phyloP scores from a whole-genome alignment of 2,113 vertebrate genomes.

The Tautogolabrus adspersus region DNA sequence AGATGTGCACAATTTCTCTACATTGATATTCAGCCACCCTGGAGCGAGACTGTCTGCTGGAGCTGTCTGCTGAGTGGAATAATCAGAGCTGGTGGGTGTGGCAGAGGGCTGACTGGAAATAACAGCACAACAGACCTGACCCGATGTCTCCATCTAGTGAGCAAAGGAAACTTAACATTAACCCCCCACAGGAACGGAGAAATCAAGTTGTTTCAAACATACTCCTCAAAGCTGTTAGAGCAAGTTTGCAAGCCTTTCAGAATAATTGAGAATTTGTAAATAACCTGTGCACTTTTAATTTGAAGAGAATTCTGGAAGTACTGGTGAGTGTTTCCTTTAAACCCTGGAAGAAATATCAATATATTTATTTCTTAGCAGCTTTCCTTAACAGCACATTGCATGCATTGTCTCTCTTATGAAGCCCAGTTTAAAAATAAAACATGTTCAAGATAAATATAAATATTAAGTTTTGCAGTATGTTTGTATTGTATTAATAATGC shows the following conservation, averaged over 20 bases:
- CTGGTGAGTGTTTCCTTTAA: neutral
- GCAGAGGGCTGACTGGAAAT: slow-evolving; percentile 35
- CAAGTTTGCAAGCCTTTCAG: too few relatives aligned
- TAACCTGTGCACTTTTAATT: too few relatives aligned
- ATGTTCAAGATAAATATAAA: too few relatives aligned
- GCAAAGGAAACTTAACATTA: neutral
- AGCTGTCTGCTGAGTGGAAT: slow-evolving; percentile 60
- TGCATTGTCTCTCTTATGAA: too few relatives aligned
- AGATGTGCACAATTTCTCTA: slow-evolving; percentile 48
- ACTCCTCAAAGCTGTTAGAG: neutral
- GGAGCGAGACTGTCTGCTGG: slow-evolving; percentile 52
- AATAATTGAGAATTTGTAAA: too few relatives aligned
- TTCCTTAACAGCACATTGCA: too few relatives aligned
- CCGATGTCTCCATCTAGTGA: slow-evolving; percentile 70
- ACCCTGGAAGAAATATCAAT: neutral
- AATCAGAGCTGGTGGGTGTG: slow-evolving; percentile 72
- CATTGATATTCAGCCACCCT: slow-evolving; percentile 43
- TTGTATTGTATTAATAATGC: neutral
- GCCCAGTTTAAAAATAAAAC: too few relatives aligned
- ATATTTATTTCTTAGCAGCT: too few relatives aligned
- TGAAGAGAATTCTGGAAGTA: too few relatives aligned
- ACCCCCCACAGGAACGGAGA: neutral
- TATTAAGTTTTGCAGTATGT: neutral
- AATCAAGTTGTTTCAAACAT: neutral
- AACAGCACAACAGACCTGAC: slow-evolving; percentile 7